Evolutionary conservation across 2,113 vertebrate genomes (phyloP).

Genomic region (Peromyscus maniculatus): DNA sequence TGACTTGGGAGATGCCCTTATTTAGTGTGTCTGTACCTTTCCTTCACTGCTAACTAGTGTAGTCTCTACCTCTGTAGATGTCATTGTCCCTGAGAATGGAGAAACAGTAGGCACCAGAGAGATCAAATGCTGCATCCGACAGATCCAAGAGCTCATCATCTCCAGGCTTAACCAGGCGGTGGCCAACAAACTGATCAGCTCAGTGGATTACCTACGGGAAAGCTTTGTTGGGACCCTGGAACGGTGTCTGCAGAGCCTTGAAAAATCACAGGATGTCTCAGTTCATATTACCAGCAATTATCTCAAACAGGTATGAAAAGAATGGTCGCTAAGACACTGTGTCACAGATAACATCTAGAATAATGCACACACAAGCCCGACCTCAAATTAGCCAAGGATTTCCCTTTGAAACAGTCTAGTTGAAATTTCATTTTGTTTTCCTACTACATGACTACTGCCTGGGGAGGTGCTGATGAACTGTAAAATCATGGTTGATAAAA

Average conservation of each 20-base stretch:
- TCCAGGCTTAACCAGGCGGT: slow-evolving; percentile 96
- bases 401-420: neutral
- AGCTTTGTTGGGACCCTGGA: slow-evolving; percentile 99
- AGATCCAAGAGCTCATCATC: slow-evolving; percentile 98
- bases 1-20: neutral
- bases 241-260: slow-evolving; percentile 96
- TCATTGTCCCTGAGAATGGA: slow-evolving; percentile 94
- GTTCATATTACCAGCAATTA: slow-evolving; percentile 95
- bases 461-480: neutral
- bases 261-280: slow-evolving; percentile 93
- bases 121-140: slow-evolving; percentile 96
- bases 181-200: slow-evolving; percentile 97
- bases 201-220: slow-evolving; percentile 97
- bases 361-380: neutral
- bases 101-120: slow-evolving; percentile 95
- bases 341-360: neutral
- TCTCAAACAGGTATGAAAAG: slow-evolving; percentile 94
- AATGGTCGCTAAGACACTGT: neutral
- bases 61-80: slow-evolving; percentile 86
- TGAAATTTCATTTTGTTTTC: slow-evolving; percentile 41
- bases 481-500: neutral
- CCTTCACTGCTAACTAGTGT: neutral
- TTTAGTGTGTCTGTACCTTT: neutral
- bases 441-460: neutral
- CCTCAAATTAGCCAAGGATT: neutral